Evolutionary conservation across 2,888 invertebrate species (phyloP).

Genomic region (Exocentrus adspersus): DNA sequence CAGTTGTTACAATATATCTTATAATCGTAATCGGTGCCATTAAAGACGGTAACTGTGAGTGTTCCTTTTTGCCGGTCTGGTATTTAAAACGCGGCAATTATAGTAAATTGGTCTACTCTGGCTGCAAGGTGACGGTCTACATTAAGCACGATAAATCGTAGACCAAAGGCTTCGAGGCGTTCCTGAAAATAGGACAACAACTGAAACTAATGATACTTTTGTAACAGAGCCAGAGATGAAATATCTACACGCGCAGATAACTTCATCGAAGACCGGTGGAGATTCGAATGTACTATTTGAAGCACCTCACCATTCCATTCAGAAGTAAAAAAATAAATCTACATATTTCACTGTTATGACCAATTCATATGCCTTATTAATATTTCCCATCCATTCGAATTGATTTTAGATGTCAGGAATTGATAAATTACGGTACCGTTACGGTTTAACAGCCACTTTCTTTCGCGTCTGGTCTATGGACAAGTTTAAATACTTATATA

Average conservation of each 20-base stretch:
- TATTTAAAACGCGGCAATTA: conserved; percentile 9
- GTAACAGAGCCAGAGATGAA: neutral
- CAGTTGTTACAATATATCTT: conserved; percentile 1
- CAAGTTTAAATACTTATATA: too few relatives aligned
- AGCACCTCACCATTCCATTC: neutral
- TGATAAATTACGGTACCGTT: neutral
- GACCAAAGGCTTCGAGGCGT: neutral
- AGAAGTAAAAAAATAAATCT: neutral
- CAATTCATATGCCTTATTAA: neutral
- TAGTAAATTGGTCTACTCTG: conserved; percentile 2
- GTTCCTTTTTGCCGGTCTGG: conserved; percentile 4
- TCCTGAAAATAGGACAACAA: neutral
- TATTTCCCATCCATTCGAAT: neutral
- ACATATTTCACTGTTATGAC: conserved; percentile 1
- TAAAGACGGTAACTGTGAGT: conserved; percentile 1
- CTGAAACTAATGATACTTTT: neutral
- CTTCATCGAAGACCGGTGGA: too few relatives aligned
- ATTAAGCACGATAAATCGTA: conserved; percentile 3
- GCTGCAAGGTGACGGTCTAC: conserved; percentile 2
- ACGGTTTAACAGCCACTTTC: neutral
- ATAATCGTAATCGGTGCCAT: conserved; percentile 1
- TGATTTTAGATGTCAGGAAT: conserved; percentile 3
- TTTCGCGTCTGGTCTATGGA: neutral
- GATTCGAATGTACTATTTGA: too few relatives aligned
- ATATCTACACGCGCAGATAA: too few relatives aligned